These are phyloP conservation scores for Fragum sueziense DNA, from an alignment of 2,888 invertebrate species.

Conservation along the genomic window DNA sequence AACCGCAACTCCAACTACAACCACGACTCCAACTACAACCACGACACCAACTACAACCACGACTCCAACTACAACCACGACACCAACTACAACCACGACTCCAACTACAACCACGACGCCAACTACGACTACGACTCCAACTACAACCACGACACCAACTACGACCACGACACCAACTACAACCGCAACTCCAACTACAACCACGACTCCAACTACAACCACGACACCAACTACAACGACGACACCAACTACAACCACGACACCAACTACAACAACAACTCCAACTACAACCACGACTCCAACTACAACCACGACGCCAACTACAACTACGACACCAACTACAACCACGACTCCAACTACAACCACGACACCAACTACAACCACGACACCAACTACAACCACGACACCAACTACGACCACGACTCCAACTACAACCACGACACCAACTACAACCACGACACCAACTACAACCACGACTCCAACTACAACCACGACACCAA, in stretches of 20 bases:
- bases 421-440: neutral
- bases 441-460: neutral
- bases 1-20: neutral
- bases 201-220: neutral
- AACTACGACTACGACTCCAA: neutral
- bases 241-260: neutral
- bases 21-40: neutral
- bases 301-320: neutral
- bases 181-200: neutral
- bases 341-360: neutral
- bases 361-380: neutral
- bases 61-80: neutral
- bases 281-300: neutral
- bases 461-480: neutral
- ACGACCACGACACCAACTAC: neutral
- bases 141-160: neutral
- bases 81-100: neutral
- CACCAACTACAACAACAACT: neutral
- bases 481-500: neutral
- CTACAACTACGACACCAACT: neutral
- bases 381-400: neutral
- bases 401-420: neutral
- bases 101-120: neutral
- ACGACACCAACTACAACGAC: neutral
- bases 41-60: neutral